A percentile compares a stretch with the other conserved stretches of the same genome.
phyloP scores from a whole-genome alignment of 2,888 invertebrate species.

The Platerodrilus igneus region DNA sequence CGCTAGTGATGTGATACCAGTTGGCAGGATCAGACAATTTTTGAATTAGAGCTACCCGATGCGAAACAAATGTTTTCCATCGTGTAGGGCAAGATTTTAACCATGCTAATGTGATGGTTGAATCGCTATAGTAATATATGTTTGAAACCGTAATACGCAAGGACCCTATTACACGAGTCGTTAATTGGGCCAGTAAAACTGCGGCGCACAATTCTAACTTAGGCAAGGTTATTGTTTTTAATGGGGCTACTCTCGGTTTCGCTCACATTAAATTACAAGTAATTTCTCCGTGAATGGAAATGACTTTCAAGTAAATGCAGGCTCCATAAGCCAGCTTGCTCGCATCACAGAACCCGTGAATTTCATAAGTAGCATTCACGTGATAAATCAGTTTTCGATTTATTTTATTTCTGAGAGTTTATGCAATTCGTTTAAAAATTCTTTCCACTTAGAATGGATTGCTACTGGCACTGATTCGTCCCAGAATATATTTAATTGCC shows the following conservation, averaged over 20 bases:
- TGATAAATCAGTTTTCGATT: not conserved
- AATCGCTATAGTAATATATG: conserved; percentile 13
- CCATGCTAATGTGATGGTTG: conserved; percentile 14
- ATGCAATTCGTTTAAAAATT: not conserved
- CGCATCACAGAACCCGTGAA: conserved; percentile 26
- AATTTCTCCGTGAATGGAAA: not conserved
- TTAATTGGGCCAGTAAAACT: conserved; percentile 11
- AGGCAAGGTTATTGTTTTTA: conserved; percentile 1
- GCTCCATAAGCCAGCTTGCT: conserved; percentile 24
- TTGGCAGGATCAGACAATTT: conserved; percentile 4
- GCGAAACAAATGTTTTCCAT: conserved; percentile 16
- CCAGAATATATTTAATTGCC: no score
- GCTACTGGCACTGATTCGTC: no score
- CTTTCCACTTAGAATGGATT: no score
- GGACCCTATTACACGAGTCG: not conserved
- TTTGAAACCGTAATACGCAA: conserved; percentile 6
- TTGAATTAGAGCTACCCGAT: conserved; percentile 16
- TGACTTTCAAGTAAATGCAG: conserved; percentile 16
- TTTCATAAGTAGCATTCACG: conserved; percentile 1
- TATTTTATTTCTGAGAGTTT: conserved; percentile 9
- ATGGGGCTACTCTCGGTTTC: conserved; percentile 3
- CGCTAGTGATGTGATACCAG: conserved; percentile 14
- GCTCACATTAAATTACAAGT: conserved; percentile 12
- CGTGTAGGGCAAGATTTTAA: conserved; percentile 5
- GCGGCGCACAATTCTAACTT: conserved; percentile 7